Percentiles rank a stretch among this genome's conserved stretches.
Evolutionary conservation across 2,888 invertebrate species (phyloP).

Genomic region (Caenorhabditis virilis): DNA sequence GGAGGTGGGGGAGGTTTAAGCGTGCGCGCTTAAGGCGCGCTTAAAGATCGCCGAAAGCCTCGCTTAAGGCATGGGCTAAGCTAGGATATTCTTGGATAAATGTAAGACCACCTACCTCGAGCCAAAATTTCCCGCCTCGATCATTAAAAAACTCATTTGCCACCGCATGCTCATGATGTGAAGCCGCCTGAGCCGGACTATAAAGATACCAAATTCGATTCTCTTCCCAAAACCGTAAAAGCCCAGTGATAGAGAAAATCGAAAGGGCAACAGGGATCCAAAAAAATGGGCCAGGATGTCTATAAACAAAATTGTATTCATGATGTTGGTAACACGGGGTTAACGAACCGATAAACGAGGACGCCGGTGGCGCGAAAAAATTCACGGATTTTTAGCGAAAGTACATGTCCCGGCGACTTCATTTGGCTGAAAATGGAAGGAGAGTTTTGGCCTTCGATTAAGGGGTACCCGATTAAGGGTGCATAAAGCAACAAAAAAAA

Average conservation of each 20-base stretch:
- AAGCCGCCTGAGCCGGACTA: constrained; percentile 51
- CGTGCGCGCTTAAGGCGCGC: too few species aligned
- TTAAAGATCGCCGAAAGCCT: too few species aligned
- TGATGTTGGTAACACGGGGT: too few species aligned
- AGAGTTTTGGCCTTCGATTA: too few species aligned
- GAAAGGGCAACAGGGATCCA: constrained; percentile 51
- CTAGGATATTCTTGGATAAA: too few species aligned
- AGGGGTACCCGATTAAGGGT: too few species aligned
- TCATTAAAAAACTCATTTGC: constrained; percentile 61
- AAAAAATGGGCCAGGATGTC: constrained; percentile 55
- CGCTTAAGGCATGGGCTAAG: too few species aligned
- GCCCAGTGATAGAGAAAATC: constrained; percentile 41
- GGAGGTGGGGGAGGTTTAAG: too few species aligned
- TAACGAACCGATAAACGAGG: constrained; percentile 51
- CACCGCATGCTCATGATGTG: constrained; percentile 57
- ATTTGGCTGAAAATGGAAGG: constrained; percentile 20
- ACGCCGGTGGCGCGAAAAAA: constrained; percentile 53
- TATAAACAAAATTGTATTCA: constrained; percentile 14
- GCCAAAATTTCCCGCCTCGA: constrained; percentile 60
- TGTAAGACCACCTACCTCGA: constrained; percentile 46
- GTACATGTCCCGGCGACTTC: constrained; percentile 56
- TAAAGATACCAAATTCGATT: constrained; percentile 59
- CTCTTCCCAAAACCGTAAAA: constrained; percentile 56
- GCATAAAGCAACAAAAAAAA: too few species aligned
- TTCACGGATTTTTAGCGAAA: constrained; percentile 47